These are phyloP conservation scores for Stenolophus ochropezus DNA, from an alignment of 2,888 invertebrate species.

Conservation along the genomic window DNA sequence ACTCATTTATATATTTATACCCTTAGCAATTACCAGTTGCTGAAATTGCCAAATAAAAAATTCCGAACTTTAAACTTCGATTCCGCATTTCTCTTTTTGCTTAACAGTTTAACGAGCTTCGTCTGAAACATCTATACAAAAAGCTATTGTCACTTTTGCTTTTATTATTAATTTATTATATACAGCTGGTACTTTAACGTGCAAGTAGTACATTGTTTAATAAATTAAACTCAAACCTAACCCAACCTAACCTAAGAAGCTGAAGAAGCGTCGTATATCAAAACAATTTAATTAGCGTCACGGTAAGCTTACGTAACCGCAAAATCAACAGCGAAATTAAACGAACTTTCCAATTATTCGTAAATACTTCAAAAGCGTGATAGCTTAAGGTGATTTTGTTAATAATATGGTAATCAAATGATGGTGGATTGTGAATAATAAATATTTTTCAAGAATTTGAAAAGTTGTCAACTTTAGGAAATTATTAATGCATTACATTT, in stretches of 20 bases:
- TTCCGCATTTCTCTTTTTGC: background rate
- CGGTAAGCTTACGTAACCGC: background rate
- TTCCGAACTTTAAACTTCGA: background rate
- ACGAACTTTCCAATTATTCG: conserved; percentile 18
- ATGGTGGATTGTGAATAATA: background rate
- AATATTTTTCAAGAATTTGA: too few species aligned
- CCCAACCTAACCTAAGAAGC: background rate
- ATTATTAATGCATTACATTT: too few species aligned
- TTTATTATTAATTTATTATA: conserved; percentile 16
- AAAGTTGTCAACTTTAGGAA: too few species aligned
- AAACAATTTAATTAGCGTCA: conserved; percentile 45
- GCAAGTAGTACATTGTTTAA: background rate
- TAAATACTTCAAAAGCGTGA: background rate
- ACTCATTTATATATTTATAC: background rate
- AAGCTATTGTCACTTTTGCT: background rate
- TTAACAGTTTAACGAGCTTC: background rate
- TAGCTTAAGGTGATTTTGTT: background rate
- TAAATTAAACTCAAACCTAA: conserved; percentile 1
- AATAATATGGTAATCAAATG: background rate
- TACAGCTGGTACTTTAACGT: background rate
- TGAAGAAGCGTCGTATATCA: conserved; percentile 24
- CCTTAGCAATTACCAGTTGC: background rate
- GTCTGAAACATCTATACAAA: background rate
- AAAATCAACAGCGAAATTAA: conserved; percentile 41
- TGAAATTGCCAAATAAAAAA: background rate